Conservation (phyloP, 2,113 vertebrate species). For the Serilophus lunatus region DNA sequence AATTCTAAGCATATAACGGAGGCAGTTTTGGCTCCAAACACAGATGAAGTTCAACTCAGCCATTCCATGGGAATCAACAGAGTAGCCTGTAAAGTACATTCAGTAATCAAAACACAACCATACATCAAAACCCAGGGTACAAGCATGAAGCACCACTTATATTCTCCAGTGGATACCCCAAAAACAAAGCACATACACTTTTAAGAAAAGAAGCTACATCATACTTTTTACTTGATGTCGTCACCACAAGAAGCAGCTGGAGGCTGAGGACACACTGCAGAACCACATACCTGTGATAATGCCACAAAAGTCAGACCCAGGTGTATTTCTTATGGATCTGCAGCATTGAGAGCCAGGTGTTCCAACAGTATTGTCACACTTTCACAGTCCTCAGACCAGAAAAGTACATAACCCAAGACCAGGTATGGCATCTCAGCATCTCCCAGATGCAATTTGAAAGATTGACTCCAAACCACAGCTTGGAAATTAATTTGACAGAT, state of each 20-base stretch:
- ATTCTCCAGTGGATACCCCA: background rate
- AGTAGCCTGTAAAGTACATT: background rate
- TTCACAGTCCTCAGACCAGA: background rate
- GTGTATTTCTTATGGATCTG: background rate
- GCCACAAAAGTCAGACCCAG: background rate
- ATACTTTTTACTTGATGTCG: background rate
- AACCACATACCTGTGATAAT: background rate
- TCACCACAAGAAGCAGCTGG: background rate
- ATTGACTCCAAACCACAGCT: background rate
- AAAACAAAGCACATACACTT: background rate
- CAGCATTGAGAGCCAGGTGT: background rate
- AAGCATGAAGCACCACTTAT: background rate
- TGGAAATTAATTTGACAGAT: background rate
- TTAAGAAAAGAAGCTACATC: background rate
- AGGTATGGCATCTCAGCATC: background rate
- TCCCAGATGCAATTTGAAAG: background rate
- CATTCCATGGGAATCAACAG: background rate
- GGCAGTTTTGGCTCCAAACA: background rate
- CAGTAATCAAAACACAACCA: background rate
- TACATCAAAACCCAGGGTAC: background rate
- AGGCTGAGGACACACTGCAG: background rate
- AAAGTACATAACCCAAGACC: rapidly evolving
- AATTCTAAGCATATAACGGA: background rate
- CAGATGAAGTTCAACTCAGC: background rate
- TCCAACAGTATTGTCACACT: background rate